Base-by-base conservation (phyloP, 2,888 invertebrate species). In the Pollenia griseotomentosa region DNA sequence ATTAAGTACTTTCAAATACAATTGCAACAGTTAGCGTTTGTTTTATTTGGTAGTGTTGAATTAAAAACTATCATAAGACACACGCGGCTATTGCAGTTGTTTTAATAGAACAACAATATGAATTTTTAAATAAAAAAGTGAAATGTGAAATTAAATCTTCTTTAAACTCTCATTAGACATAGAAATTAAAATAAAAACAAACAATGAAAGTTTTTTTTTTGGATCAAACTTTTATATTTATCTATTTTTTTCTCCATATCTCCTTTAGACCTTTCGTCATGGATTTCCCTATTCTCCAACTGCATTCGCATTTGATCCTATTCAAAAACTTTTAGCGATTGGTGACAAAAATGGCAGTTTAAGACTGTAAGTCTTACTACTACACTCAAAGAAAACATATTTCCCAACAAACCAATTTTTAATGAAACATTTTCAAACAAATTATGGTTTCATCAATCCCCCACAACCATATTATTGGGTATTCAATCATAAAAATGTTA, bases 271-370 rank as follows among this genome's bases (percentile, higher is more conserved):
- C 90, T 98, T 98, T 94, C 97, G 99, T 81, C 99, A 99, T 96
- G 99, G 99, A 91, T 99, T 99, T 95, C 99, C 99, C 89, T 97
- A 97, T 94, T 97, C 99, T 91, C 99, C 99, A 71, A 98, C 98
- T 90, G 97, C 99, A 86, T 95, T 99, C 94, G 99, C 99, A 88
- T 99, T 97, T 95, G 99, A 99, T 95, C 99, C 99, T 89, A 97
- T 99, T 91, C 99, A 99, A 95, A 97, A 97, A 94, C 95, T 99
- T 88, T 95, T 99, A 93, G 99, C 98, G 89, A 97, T 99, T 94
- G 99, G 99, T 88, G 98, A 99, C 92, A 98, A 98, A 94, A 96
- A 96, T 90, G 99, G 99, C 92, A 97, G 97, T 90, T 96, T 99
- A 90, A 95, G 99, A 95, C 97, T 99, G 98, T 99, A 97, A 97